Evolutionary conservation across 2,113 vertebrate genomes (phyloP).

Genomic region (Etheostoma cragini): DNA sequence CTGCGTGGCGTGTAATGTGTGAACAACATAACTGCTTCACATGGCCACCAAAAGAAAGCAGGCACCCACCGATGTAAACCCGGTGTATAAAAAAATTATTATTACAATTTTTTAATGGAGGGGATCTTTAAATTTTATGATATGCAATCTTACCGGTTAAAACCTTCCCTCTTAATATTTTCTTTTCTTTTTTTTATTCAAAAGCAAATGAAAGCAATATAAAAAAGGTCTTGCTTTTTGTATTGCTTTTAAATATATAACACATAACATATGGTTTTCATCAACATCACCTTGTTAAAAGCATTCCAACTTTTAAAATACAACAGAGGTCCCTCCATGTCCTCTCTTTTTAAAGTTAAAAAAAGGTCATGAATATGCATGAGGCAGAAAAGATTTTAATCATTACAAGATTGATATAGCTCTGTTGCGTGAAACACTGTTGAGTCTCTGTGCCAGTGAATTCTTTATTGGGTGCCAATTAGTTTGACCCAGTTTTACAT

Average conservation of each 20-base stretch:
- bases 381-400: slow-evolving; percentile 25
- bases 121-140: too few species aligned
- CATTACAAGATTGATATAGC: slow-evolving; percentile 35
- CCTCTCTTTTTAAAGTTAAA: slow-evolving; percentile 2
- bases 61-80: too few species aligned
- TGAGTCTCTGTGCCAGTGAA: slow-evolving; percentile 41
- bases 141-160: not conserved
- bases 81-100: too few species aligned
- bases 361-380: slow-evolving; percentile 42
- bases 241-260: not conserved
- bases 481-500: slow-evolving; percentile 62
- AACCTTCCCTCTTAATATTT: not conserved
- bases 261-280: not conserved
- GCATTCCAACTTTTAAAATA: slow-evolving; percentile 8
- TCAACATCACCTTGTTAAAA: slow-evolving; percentile 11
- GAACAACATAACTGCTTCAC: too few species aligned
- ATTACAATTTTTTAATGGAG: too few species aligned
- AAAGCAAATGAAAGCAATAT: not conserved
- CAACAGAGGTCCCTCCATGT: not conserved
- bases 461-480: slow-evolving; percentile 57
- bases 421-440: slow-evolving; percentile 34
- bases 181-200: not conserved
- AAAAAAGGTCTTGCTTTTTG: not conserved
- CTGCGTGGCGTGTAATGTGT: too few species aligned
- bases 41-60: too few species aligned